These are phyloP conservation scores for Meleagris gallopavo DNA, from an alignment of 2,113 vertebrate genomes.

Conservation along the genomic window DNA sequence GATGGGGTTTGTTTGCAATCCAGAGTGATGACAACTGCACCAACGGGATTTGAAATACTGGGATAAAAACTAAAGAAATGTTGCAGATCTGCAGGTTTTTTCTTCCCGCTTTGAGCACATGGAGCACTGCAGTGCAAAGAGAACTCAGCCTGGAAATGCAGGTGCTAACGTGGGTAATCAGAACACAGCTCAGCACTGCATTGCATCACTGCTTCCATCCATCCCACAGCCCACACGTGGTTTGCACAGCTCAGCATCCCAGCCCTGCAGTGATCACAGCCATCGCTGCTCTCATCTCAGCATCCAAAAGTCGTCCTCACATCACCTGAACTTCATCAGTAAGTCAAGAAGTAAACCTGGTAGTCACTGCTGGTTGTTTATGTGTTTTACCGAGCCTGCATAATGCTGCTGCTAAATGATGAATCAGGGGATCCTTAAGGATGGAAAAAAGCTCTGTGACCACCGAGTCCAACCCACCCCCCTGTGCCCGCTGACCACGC, in stretches of 20 bases:
- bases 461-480: background rate
- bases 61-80: background rate
- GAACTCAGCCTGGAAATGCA: background rate
- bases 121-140: background rate
- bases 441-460: background rate
- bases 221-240: accelerated
- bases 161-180: background rate
- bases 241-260: background rate
- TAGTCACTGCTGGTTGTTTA: background rate
- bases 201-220: background rate
- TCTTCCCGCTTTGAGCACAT: background rate
- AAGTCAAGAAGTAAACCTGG: background rate
- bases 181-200: background rate
- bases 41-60: slow-evolving; percentile 23
- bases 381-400: background rate
- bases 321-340: background rate
- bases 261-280: too few relatives aligned
- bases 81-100: background rate
- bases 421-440: background rate
- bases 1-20: background rate
- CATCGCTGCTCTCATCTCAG: too few relatives aligned
- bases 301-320: background rate
- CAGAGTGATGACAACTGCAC: background rate
- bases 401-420: background rate
- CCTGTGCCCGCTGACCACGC: too few relatives aligned